Conservation (phyloP, 2,797 vertebrate genomes). For the Antrozous pallidus region DNA sequence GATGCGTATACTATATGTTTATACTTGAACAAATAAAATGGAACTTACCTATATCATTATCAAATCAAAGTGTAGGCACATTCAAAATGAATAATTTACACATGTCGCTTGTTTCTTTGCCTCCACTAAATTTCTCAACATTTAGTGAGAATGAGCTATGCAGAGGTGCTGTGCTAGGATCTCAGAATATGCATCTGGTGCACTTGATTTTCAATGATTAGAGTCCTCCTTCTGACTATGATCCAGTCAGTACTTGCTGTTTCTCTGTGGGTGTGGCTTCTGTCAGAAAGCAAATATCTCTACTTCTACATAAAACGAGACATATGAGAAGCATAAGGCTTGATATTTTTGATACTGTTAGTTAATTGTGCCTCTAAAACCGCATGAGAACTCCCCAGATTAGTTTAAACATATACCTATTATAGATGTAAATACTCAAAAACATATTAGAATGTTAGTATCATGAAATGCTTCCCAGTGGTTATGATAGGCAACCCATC, state of each 20-base stretch:
- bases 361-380: background rate
- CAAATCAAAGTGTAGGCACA: background rate
- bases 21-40: background rate
- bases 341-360: slow-evolving; percentile 30
- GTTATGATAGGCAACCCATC: background rate
- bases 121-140: background rate
- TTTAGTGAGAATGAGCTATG: background rate
- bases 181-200: background rate
- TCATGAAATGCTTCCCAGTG: background rate
- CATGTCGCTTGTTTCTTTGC: background rate
- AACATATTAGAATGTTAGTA: background rate
- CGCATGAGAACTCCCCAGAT: background rate
- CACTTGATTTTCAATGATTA: background rate
- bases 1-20: background rate
- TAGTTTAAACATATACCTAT: background rate
- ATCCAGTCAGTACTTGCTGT: background rate
- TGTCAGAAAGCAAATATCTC: background rate
- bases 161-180: background rate
- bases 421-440: background rate
- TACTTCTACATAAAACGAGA: slow-evolving; percentile 12
- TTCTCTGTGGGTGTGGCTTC: background rate
- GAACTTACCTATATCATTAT: background rate
- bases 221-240: background rate
- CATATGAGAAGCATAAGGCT: background rate
- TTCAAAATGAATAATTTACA: background rate